Percentiles rank a stretch among this genome's conserved stretches.
Evolutionary conservation across 2,888 invertebrate genomes (phyloP).

Genomic region (Synanthedon andrenaeformis): DNA sequence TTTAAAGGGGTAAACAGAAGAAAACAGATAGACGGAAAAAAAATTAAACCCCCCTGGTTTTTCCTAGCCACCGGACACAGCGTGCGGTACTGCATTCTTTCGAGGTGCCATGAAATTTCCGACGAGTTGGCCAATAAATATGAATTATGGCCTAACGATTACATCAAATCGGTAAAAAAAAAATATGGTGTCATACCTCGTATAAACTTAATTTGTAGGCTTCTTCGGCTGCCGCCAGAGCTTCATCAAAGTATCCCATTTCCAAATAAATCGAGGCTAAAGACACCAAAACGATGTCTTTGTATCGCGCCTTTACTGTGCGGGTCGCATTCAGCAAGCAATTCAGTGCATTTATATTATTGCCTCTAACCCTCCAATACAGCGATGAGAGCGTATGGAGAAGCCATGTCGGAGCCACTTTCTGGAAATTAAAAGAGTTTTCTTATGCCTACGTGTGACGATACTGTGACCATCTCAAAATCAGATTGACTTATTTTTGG

Average conservation of each 20-base stretch:
- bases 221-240: constrained; percentile 70
- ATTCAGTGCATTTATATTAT: constrained; percentile 75
- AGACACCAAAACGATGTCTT: constrained; percentile 77
- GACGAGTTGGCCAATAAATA: too few relatives aligned
- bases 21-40: too few relatives aligned
- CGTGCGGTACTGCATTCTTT: too few relatives aligned
- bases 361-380: constrained; percentile 82
- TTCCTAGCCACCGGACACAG: too few relatives aligned
- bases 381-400: constrained; percentile 78
- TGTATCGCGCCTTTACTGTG: constrained; percentile 67
- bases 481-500: too few relatives aligned
- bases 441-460: neutral
- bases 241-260: constrained; percentile 74
- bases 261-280: constrained; percentile 77
- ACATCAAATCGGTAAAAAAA: too few relatives aligned
- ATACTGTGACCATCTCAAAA: too few relatives aligned
- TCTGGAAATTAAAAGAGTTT: constrained; percentile 47
- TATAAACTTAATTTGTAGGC: constrained; percentile 72
- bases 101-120: too few relatives aligned
- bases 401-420: constrained; percentile 80
- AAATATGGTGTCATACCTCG: constrained; percentile 56
- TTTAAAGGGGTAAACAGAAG: too few relatives aligned
- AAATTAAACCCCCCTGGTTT: too few relatives aligned
- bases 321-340: constrained; percentile 76
- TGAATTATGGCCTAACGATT: too few relatives aligned